Base-by-base conservation (phyloP, 2,888 invertebrate species). In the Aleiodes alternator region DNA sequence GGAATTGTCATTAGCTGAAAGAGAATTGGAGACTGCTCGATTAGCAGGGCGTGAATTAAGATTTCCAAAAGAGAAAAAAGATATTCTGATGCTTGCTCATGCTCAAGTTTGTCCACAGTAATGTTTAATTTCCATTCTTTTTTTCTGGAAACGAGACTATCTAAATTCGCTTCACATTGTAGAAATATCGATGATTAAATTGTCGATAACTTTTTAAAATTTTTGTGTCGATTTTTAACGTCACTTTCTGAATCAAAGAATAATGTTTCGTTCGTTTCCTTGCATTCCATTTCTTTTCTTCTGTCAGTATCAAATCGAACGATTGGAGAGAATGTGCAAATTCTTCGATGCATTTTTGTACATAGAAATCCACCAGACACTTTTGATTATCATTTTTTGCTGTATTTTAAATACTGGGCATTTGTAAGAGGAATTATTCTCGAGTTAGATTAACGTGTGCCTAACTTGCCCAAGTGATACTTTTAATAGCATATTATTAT, bases 31-130 rank as follows among this genome's bases (percentile, higher is more conserved):
- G 88, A 93, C 94, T 73, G 96, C 97, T 12, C 92, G 97, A 78
- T 92, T 97, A 78, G 96, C 97, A 71, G 97, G 97, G 0, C 92
- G 97, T 73, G 97, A 98, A 87, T 92, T 98, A 48, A 93, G 98
- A 87, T 97, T 97, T 90, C 97, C 97, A 73, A 98, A 98, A 90
- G 98, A 98, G 90, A 98, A 98, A 90, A 95, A 97, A 88, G 97
- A 98, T 90, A 98, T 98, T 87, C 91, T 98, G 69, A 95, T 96
- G 91, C 92, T 97, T 85, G 97, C 97, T 16, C 93, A 96, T 86
- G 95, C 96, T 85, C 96, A 97, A 89, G 93, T 96, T 83, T 89
- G 89, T 77, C 86, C 89, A 53, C 89, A 88, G 77, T 89, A 83
- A 87, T 76, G 7, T 64, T 64, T 14, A 16, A 16, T 23, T 16